phyloP scores from a whole-genome alignment of 2,797 vertebrate species.

The Eulemur rubriventer region DNA sequence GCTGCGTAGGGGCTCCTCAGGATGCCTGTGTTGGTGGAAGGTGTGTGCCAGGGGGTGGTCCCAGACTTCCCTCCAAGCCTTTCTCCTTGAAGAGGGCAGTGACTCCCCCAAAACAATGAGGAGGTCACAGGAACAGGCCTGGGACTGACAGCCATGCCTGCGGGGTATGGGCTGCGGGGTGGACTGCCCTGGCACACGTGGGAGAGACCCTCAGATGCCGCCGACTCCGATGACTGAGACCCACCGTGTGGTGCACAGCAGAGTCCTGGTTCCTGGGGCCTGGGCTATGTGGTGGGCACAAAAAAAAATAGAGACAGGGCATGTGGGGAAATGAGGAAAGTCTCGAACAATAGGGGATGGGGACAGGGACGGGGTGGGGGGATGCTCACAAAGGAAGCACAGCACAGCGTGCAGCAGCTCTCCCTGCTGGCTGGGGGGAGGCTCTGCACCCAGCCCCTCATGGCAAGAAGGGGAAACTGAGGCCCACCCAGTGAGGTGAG shows the following conservation, averaged over 20 bases:
- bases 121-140: not conserved
- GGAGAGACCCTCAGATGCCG: not conserved
- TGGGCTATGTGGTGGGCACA: not conserved
- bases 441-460: fast-evolving
- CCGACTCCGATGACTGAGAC: not conserved
- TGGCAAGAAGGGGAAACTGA: fast-evolving
- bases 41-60: not conserved
- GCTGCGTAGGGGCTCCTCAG: not conserved
- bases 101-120: not conserved
- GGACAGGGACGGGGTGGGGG: no score
- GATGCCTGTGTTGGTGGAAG: not conserved
- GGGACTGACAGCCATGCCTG: not conserved
- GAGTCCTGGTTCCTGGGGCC: not conserved
- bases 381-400: not conserved
- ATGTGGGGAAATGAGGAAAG: not conserved
- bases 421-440: not conserved
- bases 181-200: not conserved
- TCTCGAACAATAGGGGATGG: not conserved
- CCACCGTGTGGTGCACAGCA: not conserved
- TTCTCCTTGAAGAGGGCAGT: not conserved
- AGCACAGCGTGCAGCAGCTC: fast-evolving
- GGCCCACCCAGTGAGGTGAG: not conserved
- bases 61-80: not conserved
- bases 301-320: not conserved
- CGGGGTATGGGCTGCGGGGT: not conserved